Evolutionary conservation across 2,888 invertebrate genomes (phyloP), one percentile per base, ranked within the genome.

Genomic region (Lymantria dispar): DNA sequence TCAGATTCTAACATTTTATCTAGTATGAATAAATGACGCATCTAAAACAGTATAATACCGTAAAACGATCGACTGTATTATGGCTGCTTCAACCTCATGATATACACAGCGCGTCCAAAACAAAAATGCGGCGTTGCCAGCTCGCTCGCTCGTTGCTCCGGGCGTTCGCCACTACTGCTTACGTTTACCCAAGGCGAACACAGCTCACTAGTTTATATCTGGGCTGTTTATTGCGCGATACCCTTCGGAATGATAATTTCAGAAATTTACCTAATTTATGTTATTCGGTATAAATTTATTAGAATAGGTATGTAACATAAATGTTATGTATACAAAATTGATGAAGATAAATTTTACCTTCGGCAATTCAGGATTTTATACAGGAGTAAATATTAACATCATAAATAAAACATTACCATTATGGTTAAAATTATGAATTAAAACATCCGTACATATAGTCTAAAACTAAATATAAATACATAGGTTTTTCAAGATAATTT

Each of bases 181-280:
- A 77, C 74, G 72, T 75, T 70, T 69, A 69, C 73, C 75, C 63
- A 79, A 82, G 80, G 81, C 80, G 73, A 78, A 78, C 74, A 57
- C 64, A 70, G 67, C 58, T 33, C 42, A 42, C 38, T 29, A 1
- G 8, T 51, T 64, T 69, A 69, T 68, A 71, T 69, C 61, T 69
- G 52, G n/a, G 51, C 57, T 53, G 56, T 53, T 52, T 48, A 45
- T 57, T 52, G 66, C 60, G 62, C 66, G 64, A 60, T 67, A 66
- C 69, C 62, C 64, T 68, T 62, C 69, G 59, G 68, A 64, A 62
- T 66, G 59, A 52, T 59, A 58, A 47, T 63, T 62, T 60, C 49
- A 61, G 62, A 52, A 52, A 44, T 46, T 56, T 53, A 44, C 40
- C 40, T 30, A 48, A 44, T 22, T 7, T 3, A 40, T 12, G 12